phyloP scores from a whole-genome alignment of 1,140 invertebrate species.

The Eueides isabella region DNA sequence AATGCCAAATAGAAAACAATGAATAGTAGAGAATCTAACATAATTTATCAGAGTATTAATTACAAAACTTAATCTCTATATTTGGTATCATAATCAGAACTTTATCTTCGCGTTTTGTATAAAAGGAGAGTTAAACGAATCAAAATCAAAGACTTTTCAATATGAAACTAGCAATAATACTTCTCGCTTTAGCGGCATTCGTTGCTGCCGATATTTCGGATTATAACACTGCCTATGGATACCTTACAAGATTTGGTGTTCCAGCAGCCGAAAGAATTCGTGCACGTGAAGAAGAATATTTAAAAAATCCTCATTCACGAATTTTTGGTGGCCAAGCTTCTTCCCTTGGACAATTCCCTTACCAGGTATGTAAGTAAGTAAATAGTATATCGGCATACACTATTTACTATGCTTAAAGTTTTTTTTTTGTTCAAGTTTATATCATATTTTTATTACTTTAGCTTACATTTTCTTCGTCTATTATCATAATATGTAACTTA shows the following conservation, averaged over 20 bases:
- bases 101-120: not conserved
- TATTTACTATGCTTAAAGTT: too few relatives aligned
- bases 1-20: too few relatives aligned
- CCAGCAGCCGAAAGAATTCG: constrained; percentile 51
- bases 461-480: too few relatives aligned
- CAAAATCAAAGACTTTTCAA: not conserved
- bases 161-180: constrained; percentile 36
- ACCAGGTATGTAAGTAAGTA: not conserved
- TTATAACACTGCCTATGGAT: constrained; percentile 46
- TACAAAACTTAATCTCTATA: too few relatives aligned
- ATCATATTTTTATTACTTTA: too few relatives aligned
- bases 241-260: constrained; percentile 47
- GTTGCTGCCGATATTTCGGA: constrained; percentile 17
- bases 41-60: too few relatives aligned
- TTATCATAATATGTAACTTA: too few relatives aligned
- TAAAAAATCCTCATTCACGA: constrained; percentile 11
- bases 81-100: too few relatives aligned
- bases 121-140: not conserved
- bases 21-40: too few relatives aligned
- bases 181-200: constrained; percentile 34
- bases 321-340: not conserved
- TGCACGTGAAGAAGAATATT: constrained; percentile 48
- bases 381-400: too few relatives aligned
- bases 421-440: too few relatives aligned
- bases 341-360: not conserved